These are phyloP conservation scores for Brachylomia viminalis DNA, from an alignment of 2,888 invertebrate species.

Conservation along the genomic window DNA sequence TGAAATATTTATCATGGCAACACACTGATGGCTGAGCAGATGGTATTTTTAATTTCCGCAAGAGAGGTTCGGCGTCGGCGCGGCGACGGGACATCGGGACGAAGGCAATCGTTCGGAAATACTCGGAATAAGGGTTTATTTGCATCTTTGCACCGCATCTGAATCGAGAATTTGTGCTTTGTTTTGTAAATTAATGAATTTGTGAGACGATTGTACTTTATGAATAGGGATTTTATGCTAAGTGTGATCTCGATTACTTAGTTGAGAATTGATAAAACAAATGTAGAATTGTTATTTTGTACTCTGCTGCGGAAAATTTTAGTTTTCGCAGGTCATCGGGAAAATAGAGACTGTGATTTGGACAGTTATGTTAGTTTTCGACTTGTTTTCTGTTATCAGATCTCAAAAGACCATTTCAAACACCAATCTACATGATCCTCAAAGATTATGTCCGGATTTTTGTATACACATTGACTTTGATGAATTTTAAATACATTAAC, in stretches of 20 bases:
- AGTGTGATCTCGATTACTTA: slow-evolving; percentile 14
- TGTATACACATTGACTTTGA: too few species aligned
- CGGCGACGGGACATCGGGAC: slow-evolving; percentile 39
- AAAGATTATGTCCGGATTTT: too few species aligned
- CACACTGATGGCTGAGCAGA: slow-evolving; percentile 60
- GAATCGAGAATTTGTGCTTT: slow-evolving; percentile 51
- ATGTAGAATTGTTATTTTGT: slow-evolving; percentile 2
- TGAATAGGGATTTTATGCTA: slow-evolving; percentile 37
- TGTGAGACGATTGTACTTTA: slow-evolving; percentile 17
- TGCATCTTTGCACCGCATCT: slow-evolving; percentile 63
- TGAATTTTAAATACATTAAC: too few species aligned
- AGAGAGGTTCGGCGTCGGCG: slow-evolving; percentile 44
- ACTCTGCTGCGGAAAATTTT: neutral
- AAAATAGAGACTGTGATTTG: neutral
- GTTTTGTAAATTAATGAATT: slow-evolving; percentile 48
- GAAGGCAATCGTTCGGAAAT: slow-evolving; percentile 66
- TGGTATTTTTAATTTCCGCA: slow-evolving; percentile 69
- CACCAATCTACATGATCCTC: too few species aligned
- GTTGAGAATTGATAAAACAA: slow-evolving; percentile 1
- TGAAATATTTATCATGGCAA: slow-evolving; percentile 63
- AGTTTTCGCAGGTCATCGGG: too few species aligned
- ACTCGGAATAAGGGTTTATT: slow-evolving; percentile 67
- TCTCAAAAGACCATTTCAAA: too few species aligned
- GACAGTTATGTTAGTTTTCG: neutral
- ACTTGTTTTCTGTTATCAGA: too few species aligned